Evolutionary conservation across 2,888 invertebrate genomes (phyloP).

Genomic region (Nomada goodeniana): DNA sequence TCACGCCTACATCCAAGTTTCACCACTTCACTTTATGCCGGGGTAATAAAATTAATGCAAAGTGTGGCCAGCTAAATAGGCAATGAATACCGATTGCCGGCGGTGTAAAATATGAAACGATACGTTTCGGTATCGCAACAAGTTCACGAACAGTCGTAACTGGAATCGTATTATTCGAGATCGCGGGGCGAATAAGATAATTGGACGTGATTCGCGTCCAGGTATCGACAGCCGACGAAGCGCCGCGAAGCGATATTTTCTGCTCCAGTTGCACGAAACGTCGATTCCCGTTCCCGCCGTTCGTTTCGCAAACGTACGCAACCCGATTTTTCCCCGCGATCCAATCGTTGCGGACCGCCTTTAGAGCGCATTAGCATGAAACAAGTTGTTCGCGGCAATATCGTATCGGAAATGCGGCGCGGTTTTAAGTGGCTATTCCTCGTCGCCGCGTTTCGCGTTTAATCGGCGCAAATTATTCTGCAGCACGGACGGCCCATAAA

Average conservation of each 20-base stretch:
- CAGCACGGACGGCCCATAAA: conserved; percentile 15
- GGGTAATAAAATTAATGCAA: conserved; percentile 20
- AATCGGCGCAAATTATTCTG: conserved; percentile 48
- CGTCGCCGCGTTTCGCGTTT: conserved; percentile 19
- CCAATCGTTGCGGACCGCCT: background rate
- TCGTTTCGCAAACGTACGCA: background rate
- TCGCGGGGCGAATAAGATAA: background rate
- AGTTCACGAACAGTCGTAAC: background rate
- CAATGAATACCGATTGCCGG: background rate
- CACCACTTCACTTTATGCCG: background rate
- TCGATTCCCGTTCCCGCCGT: background rate
- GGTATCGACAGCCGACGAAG: background rate
- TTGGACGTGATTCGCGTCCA: background rate
- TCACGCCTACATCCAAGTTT: background rate
- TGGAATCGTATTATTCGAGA: too few species aligned
- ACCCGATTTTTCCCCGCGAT: background rate
- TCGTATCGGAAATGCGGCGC: conserved; percentile 19
- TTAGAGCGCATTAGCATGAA: background rate
- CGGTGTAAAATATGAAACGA: background rate
- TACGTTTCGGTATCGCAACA: background rate
- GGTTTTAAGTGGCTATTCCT: conserved; percentile 29
- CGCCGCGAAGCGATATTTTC: background rate
- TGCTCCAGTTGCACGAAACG: conserved; percentile 11
- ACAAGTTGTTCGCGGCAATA: conserved; percentile 9
- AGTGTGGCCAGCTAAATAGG: too few species aligned